Evolutionary conservation across 2,113 vertebrate species (phyloP), one percentile per base, ranked within the genome.

Genomic region (Crotalus horridus): DNA sequence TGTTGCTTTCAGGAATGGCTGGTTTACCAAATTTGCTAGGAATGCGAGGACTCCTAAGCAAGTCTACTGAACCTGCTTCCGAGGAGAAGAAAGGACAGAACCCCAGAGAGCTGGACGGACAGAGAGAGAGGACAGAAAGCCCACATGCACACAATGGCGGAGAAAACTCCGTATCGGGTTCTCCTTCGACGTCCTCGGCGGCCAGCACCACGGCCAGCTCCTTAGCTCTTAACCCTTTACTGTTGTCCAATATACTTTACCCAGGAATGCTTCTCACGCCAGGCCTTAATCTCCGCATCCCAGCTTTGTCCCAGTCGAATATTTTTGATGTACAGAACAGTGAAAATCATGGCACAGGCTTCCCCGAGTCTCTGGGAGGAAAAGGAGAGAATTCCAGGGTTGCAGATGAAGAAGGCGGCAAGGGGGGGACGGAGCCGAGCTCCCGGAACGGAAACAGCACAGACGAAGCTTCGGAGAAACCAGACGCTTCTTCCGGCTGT

Each of bases 201-300:
- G 74, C 88, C 53, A 96, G 98, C 95, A 97, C 98, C 95, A 97
- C 98, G 95, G 97, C 98, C 96, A 98, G 97, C 97, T 96, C 98
- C 12, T 97, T 99, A 95, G 98, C 99, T 97, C 98, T 99, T 97
- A 99, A 99, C 98, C 99, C 99, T 93, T 98, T 99, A 94, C 98
- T 99, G 96, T 98, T 99, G 95, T 99, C 99, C 97, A 99, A 99
- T 97, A 99, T 99, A 98, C 98, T 99, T 97, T 99, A 99, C 97
- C 99, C 99, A 99, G 99, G 99, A 98, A 99, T 99, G 99, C 99
- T 99, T 97, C 99, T 99, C 98, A 99, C 98, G 98, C 98, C 99
- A 99, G 99, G 99, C 99, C 99, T 99, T 99, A 99, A 99, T 98
- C 98, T 99, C 97, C 98, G 99, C 97, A 98, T 98, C 98, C 98